These are phyloP conservation scores for Hypsibius dujardini DNA, from an alignment of 1,140 invertebrate genomes.

Conservation along the genomic window DNA sequence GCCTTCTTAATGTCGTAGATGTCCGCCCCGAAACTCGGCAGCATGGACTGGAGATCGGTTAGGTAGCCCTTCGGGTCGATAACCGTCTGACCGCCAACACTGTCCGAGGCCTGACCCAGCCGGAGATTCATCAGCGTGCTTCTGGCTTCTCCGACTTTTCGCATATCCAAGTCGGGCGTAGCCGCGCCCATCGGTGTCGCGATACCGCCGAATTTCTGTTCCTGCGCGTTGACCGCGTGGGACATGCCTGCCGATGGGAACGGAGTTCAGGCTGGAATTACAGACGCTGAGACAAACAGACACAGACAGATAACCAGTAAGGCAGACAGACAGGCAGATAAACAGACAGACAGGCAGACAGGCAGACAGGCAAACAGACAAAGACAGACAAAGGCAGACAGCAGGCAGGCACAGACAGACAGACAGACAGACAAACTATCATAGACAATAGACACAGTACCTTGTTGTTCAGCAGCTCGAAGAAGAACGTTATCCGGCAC, in stretches of 20 bases:
- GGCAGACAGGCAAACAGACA: no score
- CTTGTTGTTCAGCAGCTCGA: constrained; percentile 60
- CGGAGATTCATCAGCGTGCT: constrained; percentile 99
- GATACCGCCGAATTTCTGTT: constrained; percentile 34
- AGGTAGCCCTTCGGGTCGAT: constrained; percentile 98
- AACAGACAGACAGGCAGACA: no score
- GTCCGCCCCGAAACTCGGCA: constrained; percentile 90
- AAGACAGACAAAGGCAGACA: no score
- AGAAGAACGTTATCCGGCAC: constrained; percentile 88
- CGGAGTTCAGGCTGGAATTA: constrained; percentile 32
- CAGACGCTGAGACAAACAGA: constrained; percentile 20
- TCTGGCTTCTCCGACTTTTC: constrained; percentile 95
- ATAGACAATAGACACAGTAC: constrained; percentile 43
- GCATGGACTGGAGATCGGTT: constrained; percentile 95
- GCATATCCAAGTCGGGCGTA: constrained; percentile 66
- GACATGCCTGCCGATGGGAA: constrained; percentile 54
- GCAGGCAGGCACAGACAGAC: no score
- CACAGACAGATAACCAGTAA: neutral
- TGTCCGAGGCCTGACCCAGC: constrained; percentile 92
- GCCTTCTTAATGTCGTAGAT: constrained; percentile 99
- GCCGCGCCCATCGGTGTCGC: constrained; percentile 51
- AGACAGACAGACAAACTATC: neutral
- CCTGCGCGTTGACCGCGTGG: constrained; percentile 18
- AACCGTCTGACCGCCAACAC: constrained; percentile 93
- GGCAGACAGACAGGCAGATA: constrained; percentile 16